Conservation (phyloP, 53 echinoderm and acorn worm genomes). For the Henricia sp. region DNA sequence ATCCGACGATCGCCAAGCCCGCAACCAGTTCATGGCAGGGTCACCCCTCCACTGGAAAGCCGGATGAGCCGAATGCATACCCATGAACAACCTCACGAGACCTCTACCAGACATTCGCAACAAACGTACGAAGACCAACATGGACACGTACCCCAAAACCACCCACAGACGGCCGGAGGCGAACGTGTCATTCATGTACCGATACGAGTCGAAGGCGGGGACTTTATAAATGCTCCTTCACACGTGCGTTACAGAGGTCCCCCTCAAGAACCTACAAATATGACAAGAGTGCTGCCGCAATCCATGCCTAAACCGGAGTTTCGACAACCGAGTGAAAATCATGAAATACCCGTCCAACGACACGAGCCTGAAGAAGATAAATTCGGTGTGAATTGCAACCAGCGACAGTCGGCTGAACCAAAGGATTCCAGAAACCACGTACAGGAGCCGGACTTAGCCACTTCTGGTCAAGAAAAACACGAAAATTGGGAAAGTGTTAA, state of each 20-base stretch:
- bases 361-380: neutral
- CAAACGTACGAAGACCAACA: slow-evolving; percentile 6
- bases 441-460: too few relatives aligned
- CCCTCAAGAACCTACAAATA: too few relatives aligned
- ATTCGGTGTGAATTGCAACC: too few relatives aligned
- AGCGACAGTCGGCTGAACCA: too few relatives aligned
- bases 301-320: slow-evolving; percentile 1
- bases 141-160: neutral
- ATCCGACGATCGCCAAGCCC: slow-evolving; percentile 33
- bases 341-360: neutral
- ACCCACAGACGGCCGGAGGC: neutral
- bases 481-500: neutral
- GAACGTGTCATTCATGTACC: slow-evolving; percentile 25
- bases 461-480: neutral
- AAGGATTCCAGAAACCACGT: too few relatives aligned
- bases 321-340: neutral
- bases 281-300: slow-evolving; percentile 3
- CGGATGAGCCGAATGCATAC: slow-evolving; percentile 39
- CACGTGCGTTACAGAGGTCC: neutral
- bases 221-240: neutral
- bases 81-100: slow-evolving; percentile 9
- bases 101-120: neutral
- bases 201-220: slow-evolving; percentile 35
- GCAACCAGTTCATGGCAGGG: slow-evolving; percentile 16
- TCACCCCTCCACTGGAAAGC: slow-evolving; percentile 36